A percentile compares a stretch with the other conserved stretches of the same genome.
Conservation (phyloP, 2,113 vertebrate species). For the Chloebia gouldiae region DNA sequence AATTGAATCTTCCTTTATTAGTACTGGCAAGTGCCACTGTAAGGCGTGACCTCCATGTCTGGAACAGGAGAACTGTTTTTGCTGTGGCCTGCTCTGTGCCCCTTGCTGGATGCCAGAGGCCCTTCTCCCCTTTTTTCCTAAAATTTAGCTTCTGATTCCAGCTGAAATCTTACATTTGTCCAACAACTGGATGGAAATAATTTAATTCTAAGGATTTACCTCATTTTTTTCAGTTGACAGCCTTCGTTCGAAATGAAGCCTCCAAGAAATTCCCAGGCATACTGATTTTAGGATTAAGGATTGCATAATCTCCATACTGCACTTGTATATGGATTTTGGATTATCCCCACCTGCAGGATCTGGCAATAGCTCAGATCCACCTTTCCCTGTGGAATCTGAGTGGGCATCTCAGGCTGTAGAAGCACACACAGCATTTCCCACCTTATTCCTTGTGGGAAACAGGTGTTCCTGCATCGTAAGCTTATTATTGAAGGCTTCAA, state of each 20-base stretch:
- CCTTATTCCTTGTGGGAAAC: background rate
- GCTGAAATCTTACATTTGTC: background rate
- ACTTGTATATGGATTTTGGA: background rate
- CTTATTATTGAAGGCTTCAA: background rate
- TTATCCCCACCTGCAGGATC: background rate
- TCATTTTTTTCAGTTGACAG: background rate
- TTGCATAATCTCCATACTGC: background rate
- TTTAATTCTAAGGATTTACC: background rate
- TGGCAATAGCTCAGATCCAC: background rate
- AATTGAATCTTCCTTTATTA: background rate
- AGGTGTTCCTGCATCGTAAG: background rate
- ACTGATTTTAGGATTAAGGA: background rate
- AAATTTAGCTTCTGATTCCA: background rate
- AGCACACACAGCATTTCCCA: background rate
- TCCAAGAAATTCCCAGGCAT: background rate
- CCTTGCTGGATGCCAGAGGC: background rate
- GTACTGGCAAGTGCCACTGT: background rate
- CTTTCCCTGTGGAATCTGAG: background rate
- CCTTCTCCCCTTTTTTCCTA: background rate
- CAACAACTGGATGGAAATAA: background rate
- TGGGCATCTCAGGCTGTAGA: background rate
- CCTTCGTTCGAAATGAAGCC: background rate
- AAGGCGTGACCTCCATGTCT: background rate
- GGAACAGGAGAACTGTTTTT: background rate
- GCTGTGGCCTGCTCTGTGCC: background rate